Evolutionary conservation across 2,113 vertebrate species (phyloP).

Genomic region (Ictalurus punctatus): DNA sequence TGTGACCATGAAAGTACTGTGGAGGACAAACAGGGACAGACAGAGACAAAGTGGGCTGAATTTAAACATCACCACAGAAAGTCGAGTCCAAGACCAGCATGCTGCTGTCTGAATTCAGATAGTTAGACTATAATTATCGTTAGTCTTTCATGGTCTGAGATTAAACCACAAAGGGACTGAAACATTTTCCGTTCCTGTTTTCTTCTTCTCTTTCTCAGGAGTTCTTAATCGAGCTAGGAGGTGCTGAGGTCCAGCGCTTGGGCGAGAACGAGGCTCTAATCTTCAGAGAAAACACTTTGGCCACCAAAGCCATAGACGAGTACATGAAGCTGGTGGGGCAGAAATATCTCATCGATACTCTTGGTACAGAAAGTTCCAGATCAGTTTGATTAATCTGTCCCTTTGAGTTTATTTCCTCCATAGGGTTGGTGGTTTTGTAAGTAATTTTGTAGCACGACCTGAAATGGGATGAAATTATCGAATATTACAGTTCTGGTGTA

Average conservation of each 20-base stretch:
- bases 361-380: constrained; percentile 72
- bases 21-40: not conserved
- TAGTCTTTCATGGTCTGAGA: too few species aligned
- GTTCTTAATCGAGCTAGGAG: constrained; percentile 85
- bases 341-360: constrained; percentile 88
- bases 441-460: not conserved
- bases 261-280: constrained; percentile 87
- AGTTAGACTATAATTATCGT: not conserved
- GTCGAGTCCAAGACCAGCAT: not conserved
- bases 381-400: not conserved
- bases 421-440: not conserved
- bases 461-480: not conserved
- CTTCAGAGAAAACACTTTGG: constrained; percentile 93
- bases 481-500: not conserved
- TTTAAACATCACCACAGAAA: not conserved
- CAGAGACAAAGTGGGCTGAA: not conserved
- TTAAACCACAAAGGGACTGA: not conserved
- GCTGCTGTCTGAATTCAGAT: not conserved
- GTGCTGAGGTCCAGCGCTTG: constrained; percentile 82
- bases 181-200: not conserved
- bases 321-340: constrained; percentile 97
- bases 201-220: constrained; percentile 70
- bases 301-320: constrained; percentile 95
- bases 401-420: not conserved
- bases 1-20: not conserved